These are phyloP conservation scores for Spodoptera litura DNA, from an alignment of 1,140 invertebrate species.

Conservation along the genomic window DNA sequence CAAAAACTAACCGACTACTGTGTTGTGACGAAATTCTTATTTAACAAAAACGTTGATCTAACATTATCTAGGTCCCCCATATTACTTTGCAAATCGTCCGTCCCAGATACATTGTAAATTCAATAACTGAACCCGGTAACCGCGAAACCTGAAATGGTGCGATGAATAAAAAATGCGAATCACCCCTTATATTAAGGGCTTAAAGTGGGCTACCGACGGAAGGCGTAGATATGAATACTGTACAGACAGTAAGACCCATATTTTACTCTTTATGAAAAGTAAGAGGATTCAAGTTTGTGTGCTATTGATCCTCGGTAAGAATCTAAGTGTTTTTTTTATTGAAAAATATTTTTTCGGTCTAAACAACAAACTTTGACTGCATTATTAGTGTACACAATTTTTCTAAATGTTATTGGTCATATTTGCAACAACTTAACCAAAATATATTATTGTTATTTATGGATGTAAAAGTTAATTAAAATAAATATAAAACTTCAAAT, in stretches of 20 bases:
- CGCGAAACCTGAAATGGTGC: conserved; percentile 26
- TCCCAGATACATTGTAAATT: conserved; percentile 40
- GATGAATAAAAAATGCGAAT: conserved; percentile 39
- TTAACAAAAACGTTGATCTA: conserved; percentile 38
- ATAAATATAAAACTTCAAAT: too few relatives aligned
- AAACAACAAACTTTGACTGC: too few relatives aligned
- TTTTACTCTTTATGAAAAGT: too few relatives aligned
- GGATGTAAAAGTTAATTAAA: too few relatives aligned
- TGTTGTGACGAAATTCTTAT: conserved; percentile 22
- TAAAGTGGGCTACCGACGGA: conserved; percentile 8
- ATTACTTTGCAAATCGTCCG: conserved; percentile 9
- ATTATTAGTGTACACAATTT: too few relatives aligned
- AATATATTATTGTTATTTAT: too few relatives aligned
- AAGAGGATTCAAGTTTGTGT: too few relatives aligned
- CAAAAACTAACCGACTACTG: conserved; percentile 27
- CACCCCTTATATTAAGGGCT: conserved; percentile 17
- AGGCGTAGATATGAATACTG: not conserved
- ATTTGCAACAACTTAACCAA: too few relatives aligned
- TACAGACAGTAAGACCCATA: not conserved
- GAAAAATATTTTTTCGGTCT: too few relatives aligned
- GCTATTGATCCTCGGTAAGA: too few relatives aligned
- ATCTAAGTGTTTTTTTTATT: too few relatives aligned
- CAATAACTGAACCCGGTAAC: conserved; percentile 37
- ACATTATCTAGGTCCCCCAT: conserved; percentile 16
- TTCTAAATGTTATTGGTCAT: too few relatives aligned